Evolutionary conservation across 1,140 invertebrate species (phyloP), one percentile per base, ranked within the genome.

Genomic region (Maniola jurtina): DNA sequence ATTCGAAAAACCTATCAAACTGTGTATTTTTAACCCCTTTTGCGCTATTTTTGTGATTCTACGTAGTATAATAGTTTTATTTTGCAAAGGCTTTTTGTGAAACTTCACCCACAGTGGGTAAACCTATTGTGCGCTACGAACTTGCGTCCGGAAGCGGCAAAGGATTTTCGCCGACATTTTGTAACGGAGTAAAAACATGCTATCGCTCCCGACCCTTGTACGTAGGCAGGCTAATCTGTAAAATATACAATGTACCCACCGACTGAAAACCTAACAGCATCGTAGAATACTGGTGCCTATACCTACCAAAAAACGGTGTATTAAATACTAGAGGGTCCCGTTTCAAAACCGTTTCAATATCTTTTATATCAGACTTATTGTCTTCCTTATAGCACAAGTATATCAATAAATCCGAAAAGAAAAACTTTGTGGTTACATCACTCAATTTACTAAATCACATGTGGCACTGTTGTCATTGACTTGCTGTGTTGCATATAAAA

Each of bases 71-170:
- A 50, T 16, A 25, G 48, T 50, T 15, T 50, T 50, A 45, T 45
- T 45, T 45, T 45, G 5, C 42, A 13, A 45, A 45, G 42, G 42
- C 42, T 45, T 45, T 45, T 45, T 45, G 42, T 45, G 42, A 45
- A n/a, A 9, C 42, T 45, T 45, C 42, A 45, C 5, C 9, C 42
- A 13, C 42, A 45, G n/a, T n/a, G 25, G 25, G 42, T 38, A 38
- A 45, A n/a, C 1, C 5, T 45, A 45, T 45, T 45, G 42, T 45
- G 42, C 11, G 3, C 42, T 11, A 11, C 42, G 42, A 45, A 45
- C 42, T 11, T 45, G 42, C 13, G 42, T 2, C 42, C 10, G 42
- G 42, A 45, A 45, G 13, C 10, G 5, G 42, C 42, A 45, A 45
- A 45, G 42, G 42, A 45, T 45, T 45, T 45, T 45, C 5, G 13